These are phyloP conservation scores for Desoria tigrina DNA, from an alignment of 2,888 invertebrate genomes.

Conservation along the genomic window DNA sequence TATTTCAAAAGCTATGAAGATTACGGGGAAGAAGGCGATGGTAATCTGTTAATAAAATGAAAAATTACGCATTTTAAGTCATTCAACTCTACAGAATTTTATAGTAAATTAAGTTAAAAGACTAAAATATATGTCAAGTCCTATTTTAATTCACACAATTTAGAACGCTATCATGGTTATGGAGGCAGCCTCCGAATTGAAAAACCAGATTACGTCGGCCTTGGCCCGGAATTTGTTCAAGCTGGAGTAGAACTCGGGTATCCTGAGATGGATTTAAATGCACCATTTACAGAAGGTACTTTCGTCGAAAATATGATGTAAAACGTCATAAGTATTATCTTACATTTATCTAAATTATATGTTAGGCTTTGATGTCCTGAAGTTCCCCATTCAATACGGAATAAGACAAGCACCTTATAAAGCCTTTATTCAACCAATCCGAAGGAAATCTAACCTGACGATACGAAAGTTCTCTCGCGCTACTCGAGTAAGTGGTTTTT, in stretches of 20 bases:
- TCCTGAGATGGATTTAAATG: slow-evolving; percentile 44
- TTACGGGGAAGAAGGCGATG: slow-evolving; percentile 26
- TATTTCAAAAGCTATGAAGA: slow-evolving; percentile 36
- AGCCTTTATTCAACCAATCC: slow-evolving; percentile 39
- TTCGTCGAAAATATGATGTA: not conserved
- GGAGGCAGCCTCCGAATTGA: slow-evolving; percentile 54
- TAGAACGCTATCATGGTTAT: slow-evolving; percentile 38
- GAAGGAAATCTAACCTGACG: slow-evolving; percentile 20
- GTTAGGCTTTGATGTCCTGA: slow-evolving; percentile 6
- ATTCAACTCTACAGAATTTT: not conserved
- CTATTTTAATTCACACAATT: not conserved
- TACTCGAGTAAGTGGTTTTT: slow-evolving; percentile 31
- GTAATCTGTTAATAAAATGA: slow-evolving; percentile 7
- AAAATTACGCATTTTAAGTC: not conserved
- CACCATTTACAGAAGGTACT: slow-evolving; percentile 32
- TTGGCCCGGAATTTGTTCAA: slow-evolving; percentile 36
- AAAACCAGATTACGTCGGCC: slow-evolving; percentile 61
- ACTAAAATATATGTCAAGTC: too few species aligned
- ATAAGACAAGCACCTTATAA: slow-evolving; percentile 41
- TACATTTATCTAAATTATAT: not conserved
- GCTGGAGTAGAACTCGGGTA: slow-evolving; percentile 49
- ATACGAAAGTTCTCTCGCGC: slow-evolving; percentile 40
- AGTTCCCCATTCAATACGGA: slow-evolving; percentile 26
- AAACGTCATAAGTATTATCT: not conserved
- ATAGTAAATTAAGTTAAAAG: not conserved